Evolutionary conservation across 2,113 vertebrate genomes (phyloP).

Genomic region (Leuciscus idus): DNA sequence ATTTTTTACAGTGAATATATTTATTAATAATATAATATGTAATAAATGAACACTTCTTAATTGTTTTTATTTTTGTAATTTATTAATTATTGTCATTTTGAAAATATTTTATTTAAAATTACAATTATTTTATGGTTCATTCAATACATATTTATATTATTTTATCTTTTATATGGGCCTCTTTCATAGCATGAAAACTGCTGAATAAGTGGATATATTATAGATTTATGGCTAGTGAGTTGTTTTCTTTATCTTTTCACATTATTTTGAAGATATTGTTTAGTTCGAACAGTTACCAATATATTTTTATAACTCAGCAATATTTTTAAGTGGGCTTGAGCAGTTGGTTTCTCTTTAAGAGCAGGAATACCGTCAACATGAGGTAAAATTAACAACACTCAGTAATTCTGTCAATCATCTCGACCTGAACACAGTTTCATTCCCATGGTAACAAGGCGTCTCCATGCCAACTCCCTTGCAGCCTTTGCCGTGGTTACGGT

Average conservation of each 20-base stretch:
- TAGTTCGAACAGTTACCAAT: neutral
- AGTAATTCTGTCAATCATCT: slow-evolving; percentile 65
- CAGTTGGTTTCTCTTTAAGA: neutral
- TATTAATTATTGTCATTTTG: neutral
- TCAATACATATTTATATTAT: neutral
- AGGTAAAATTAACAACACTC: slow-evolving; percentile 54
- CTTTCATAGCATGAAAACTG: neutral
- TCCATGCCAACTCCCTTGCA: slow-evolving; percentile 63
- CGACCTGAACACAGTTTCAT: slow-evolving; percentile 34
- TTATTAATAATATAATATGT: too few relatives aligned
- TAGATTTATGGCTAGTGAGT: neutral
- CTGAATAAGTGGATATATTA: neutral
- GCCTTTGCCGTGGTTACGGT: slow-evolving; percentile 62
- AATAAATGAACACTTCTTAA: neutral
- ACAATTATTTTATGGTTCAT: neutral
- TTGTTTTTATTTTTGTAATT: neutral
- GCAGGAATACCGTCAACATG: slow-evolving; percentile 24
- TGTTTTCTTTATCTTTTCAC: neutral
- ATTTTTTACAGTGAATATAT: too few relatives aligned
- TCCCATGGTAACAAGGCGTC: slow-evolving; percentile 58
- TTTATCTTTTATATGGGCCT: neutral
- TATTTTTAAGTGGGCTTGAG: neutral
- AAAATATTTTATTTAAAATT: neutral
- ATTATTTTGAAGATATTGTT: neutral
- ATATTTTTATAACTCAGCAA: neutral